Conservation (phyloP, 1,140 invertebrate genomes). For the Brevipalpus yothersi region DNA sequence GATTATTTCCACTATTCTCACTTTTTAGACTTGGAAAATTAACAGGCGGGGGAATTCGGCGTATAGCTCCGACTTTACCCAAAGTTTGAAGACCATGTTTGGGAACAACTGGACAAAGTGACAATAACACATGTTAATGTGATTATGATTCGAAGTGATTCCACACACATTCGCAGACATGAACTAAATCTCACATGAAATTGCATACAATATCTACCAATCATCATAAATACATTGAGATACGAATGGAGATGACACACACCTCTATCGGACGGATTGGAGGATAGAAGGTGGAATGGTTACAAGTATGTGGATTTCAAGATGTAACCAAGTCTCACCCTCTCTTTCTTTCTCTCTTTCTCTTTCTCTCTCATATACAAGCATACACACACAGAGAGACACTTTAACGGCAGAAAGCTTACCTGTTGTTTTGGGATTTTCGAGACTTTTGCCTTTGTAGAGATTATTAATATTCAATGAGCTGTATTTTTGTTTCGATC, state of each 20-base stretch:
- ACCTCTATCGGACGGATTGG: no score
- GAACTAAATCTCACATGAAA: not conserved
- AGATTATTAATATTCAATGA: conserved; percentile 91
- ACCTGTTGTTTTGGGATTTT: conserved; percentile 24
- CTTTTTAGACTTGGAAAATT: conserved; percentile 92
- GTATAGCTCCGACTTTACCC: conserved; percentile 82
- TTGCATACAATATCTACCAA: not conserved
- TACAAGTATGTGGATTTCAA: no score
- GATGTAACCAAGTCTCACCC: no score
- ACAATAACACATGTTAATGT: not conserved
- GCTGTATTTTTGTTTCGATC: conserved; percentile 56
- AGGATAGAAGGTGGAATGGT: no score
- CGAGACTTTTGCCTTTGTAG: conserved; percentile 54
- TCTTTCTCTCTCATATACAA: no score
- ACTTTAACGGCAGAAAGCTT: conserved; percentile 11
- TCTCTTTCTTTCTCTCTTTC: no score
- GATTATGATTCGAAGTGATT: not conserved
- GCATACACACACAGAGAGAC: no score
- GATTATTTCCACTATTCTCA: conserved; percentile 47
- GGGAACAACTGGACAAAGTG: conserved; percentile 35
- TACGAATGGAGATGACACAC: no score
- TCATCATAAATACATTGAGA: not conserved
- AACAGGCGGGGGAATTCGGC: conserved; percentile 62
- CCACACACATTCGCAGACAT: not conserved
- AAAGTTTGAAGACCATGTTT: conserved; percentile 97